These are phyloP conservation scores for Peromyscus maniculatus DNA, from an alignment of 2,113 vertebrate species.

Conservation along the genomic window DNA sequence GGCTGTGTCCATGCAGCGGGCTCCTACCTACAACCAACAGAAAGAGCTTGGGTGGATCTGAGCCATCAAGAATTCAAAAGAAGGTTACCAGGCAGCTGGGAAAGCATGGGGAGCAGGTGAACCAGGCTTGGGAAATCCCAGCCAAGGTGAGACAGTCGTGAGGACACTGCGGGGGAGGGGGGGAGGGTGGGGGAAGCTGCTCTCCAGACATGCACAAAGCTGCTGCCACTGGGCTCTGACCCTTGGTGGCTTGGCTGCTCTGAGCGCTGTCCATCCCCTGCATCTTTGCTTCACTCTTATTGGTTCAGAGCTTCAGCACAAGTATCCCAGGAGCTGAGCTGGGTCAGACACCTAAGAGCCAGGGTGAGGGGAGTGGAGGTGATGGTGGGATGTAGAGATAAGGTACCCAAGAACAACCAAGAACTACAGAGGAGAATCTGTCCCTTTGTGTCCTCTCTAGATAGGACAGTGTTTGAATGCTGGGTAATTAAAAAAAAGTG, in stretches of 20 bases:
- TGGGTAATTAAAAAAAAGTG: not conserved
- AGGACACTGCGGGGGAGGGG: not conserved
- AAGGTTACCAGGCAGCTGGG: slow-evolving; percentile 1
- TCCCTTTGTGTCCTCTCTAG: not conserved
- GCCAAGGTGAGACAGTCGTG: not conserved
- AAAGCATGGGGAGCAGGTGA: not conserved
- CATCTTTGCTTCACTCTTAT: not conserved
- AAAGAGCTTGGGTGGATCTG: slow-evolving; percentile 1
- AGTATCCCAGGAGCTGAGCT: not conserved
- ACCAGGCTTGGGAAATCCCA: not conserved
- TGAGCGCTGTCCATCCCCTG: not conserved
- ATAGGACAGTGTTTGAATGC: not conserved
- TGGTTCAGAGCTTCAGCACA: not conserved
- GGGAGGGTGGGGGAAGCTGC: not conserved
- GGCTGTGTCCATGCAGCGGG: not conserved
- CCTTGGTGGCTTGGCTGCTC: not conserved
- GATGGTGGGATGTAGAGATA: not conserved
- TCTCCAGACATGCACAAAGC: not conserved
- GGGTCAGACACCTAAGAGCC: not conserved
- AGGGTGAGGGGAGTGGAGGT: not conserved
- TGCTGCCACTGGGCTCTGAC: not conserved
- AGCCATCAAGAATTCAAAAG: not conserved
- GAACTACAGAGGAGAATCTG: not conserved
- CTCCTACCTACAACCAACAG: not conserved
- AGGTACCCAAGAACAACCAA: not conserved